Evolutionary conservation across 1,140 invertebrate genomes (phyloP).

Genomic region (Anastrepha ludens): DNA sequence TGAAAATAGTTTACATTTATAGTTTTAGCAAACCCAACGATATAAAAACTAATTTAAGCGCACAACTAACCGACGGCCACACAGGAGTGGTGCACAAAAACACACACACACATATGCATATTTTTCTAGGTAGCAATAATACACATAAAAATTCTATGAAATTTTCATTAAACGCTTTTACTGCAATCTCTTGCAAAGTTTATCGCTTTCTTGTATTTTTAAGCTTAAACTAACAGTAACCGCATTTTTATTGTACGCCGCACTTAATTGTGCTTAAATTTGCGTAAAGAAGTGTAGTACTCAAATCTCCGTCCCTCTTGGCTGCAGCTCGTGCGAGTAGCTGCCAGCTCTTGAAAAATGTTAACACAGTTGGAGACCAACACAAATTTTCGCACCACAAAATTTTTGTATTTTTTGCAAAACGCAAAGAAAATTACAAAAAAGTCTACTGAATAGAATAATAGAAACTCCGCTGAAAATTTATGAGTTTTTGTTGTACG

Average conservation of each 20-base stretch:
- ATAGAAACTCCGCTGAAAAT: conserved; percentile 30
- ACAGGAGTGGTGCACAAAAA: too few species aligned
- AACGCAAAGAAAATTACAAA: conserved; percentile 22
- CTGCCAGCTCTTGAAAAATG: conserved; percentile 14
- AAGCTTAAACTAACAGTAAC: conserved; percentile 43
- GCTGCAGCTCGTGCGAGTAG: background rate
- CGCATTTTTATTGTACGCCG: conserved; percentile 10
- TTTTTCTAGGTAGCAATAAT: background rate
- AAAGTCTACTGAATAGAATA: conserved; percentile 21
- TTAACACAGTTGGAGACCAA: background rate
- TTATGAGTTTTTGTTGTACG: conserved; percentile 10
- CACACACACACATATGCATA: background rate
- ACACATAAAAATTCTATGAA: conserved; percentile 13
- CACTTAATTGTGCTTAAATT: conserved; percentile 47
- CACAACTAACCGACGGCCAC: too few species aligned
- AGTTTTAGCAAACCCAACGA: too few species aligned
- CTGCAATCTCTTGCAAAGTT: conserved; percentile 4
- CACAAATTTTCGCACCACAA: conserved; percentile 5
- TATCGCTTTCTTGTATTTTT: conserved; percentile 43
- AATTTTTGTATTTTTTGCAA: background rate
- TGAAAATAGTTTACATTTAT: too few species aligned
- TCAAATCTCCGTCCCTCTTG: background rate
- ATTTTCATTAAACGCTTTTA: conserved; percentile 46
- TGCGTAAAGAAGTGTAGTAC: conserved; percentile 26
- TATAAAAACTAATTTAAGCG: too few species aligned